Evolutionary conservation across 2,888 invertebrate species (phyloP), one percentile per base, ranked within the genome.

Genomic region (Rugalucina vietnamica): DNA sequence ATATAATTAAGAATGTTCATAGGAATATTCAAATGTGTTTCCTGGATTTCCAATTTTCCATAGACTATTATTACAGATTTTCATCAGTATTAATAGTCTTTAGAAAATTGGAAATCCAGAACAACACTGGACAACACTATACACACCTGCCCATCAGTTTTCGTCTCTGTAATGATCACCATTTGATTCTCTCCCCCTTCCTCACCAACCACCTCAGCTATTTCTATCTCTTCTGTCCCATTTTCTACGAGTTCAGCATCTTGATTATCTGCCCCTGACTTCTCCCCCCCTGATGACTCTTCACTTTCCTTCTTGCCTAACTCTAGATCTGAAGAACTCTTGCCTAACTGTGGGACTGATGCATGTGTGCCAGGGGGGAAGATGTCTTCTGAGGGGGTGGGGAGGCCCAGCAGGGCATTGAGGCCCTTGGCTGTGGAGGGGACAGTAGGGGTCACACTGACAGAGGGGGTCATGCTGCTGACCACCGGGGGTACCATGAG

Each of bases 391-490:
- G 88, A 77, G 12, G 89, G 82, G 49, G 87, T 54, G 39, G 82
- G 82, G 4, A 84, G 80, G n/a, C 84, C 84, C 21, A 87, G 81
- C n/a, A 87, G 71, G 29, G 87, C 87, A 87, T 87, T 87, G 37
- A 87, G 76, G 14, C 87, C 87, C 71, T 85, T 83, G n/a, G 72
- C 72, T 8, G 72, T 37, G 12, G 72, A 39, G 2, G 72, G 72
- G 14, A 72, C 29, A 29, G 72, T 18, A 24, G 34, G 39, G 21
- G 43, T 21, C 18, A 8, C n/a, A 34, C 72, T 43, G 43, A 72
- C 21, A 5, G 43, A 29, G 12, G 70, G 12, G 10, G 36, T 70
- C 14, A 65, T 65, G 65, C 24, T 65, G 29, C 65, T 65, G 34
- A 43, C 76, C 57, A 12, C 50, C 39, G 82, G 82, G 1, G 84